Evolutionary conservation across 92 coral and sea anemone genomes (phyloP).

Genomic region (Actinernus sp.): DNA sequence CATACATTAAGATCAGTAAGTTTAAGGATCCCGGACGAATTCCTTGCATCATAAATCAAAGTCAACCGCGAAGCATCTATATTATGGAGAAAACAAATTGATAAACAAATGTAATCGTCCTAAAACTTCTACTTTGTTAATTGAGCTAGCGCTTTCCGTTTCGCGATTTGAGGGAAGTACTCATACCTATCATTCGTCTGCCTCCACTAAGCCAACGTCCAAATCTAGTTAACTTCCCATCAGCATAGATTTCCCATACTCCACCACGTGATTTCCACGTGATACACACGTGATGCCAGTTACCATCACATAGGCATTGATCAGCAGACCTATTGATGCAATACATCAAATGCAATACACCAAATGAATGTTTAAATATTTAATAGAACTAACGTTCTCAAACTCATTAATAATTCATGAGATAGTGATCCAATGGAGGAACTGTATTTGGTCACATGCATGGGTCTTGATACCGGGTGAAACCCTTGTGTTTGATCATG

Average conservation of each 20-base stretch:
- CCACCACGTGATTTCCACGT: conserved; percentile 20
- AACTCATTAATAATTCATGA: no score
- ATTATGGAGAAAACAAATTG: not conserved
- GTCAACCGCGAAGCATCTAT: not conserved
- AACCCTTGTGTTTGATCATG: no score
- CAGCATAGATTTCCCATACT: conserved; percentile 11
- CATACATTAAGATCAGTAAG: conserved; percentile 10
- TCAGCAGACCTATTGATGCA: not conserved
- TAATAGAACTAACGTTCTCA: no score
- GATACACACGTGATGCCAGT: conserved; percentile 14
- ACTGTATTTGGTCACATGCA: no score
- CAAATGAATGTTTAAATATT: no score
- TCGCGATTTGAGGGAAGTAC: not conserved
- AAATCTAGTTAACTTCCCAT: conserved; percentile 2
- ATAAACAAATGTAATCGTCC: not conserved
- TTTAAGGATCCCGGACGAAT: not conserved
- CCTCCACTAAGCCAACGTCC: conserved; percentile 10
- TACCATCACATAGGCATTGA: conserved; percentile 1
- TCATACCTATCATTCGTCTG: not conserved
- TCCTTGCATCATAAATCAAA: not conserved
- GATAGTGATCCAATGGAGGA: no score
- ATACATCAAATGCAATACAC: no score
- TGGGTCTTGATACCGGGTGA: no score
- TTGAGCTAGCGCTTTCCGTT: no score
- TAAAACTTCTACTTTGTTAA: not conserved